These are phyloP conservation scores for Hycleus phaleratus DNA, from an alignment of 1,140 invertebrate species.

Conservation along the genomic window DNA sequence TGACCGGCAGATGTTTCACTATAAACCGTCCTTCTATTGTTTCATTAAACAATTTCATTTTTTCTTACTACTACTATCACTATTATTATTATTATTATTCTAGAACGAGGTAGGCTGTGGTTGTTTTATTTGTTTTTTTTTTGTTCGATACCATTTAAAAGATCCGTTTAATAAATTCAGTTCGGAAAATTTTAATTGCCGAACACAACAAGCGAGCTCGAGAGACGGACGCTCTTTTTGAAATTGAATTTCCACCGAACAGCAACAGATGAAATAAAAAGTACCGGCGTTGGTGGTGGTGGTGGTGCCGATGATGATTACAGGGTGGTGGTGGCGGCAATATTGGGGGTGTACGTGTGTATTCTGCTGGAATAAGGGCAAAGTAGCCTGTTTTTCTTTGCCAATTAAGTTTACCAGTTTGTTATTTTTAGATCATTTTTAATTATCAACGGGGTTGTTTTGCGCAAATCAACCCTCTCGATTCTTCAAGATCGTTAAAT, in stretches of 20 bases:
- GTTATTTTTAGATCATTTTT: slow-evolving; percentile 35
- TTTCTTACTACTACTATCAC: neutral
- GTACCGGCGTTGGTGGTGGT: too few species aligned
- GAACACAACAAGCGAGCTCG: too few species aligned
- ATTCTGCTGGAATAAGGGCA: neutral
- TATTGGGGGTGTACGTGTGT: too few species aligned
- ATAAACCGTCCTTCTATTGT: too few species aligned
- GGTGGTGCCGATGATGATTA: neutral
- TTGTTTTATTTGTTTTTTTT: too few species aligned
- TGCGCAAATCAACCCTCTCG: neutral
- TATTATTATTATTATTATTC: neutral
- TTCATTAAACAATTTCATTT: neutral
- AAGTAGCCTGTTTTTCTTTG: slow-evolving; percentile 29
- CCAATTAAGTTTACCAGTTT: slow-evolving; percentile 34
- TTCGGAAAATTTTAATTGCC: too few species aligned
- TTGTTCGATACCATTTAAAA: too few species aligned
- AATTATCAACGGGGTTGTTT: slow-evolving; percentile 25
- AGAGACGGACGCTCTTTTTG: neutral
- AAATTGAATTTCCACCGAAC: slow-evolving; percentile 9
- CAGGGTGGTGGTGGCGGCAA: neutral
- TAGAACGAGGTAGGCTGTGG: neutral
- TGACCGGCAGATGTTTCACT: slow-evolving; percentile 11
- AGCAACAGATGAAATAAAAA: too few species aligned
- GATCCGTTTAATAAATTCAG: too few species aligned
- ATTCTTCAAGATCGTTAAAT: too few species aligned